A percentile compares a stretch with the other conserved stretches of the same genome.
phyloP scores from a whole-genome alignment of 1,140 invertebrate genomes.

The Thaumatotibia leucotreta region DNA sequence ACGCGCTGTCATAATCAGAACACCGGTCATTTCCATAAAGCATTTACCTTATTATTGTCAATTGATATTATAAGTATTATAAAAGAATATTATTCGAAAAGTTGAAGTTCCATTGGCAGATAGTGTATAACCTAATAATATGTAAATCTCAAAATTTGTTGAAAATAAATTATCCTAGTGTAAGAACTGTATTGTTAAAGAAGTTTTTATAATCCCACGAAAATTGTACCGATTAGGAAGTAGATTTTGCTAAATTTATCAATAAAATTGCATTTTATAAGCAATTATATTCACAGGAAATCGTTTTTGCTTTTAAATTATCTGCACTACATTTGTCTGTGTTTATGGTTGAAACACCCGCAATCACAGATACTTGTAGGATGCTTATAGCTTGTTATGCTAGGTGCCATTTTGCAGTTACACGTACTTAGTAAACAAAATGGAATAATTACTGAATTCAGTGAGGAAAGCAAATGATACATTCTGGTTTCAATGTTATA shows the following conservation, averaged over 20 bases:
- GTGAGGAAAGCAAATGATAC: not conserved
- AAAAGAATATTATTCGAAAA: conserved; percentile 8
- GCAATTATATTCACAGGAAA: not conserved
- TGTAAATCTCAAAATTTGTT: conserved; percentile 19
- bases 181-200: conserved; percentile 17
- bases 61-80: conserved; percentile 27
- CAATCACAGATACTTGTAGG: not conserved
- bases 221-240: conserved; percentile 30
- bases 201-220: conserved; percentile 14
- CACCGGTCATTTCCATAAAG: conserved; percentile 13
- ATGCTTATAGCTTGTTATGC: not conserved
- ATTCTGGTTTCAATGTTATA: too few relatives aligned
- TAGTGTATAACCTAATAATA: conserved; percentile 31
- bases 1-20: not conserved
- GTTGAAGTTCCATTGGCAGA: conserved; percentile 18
- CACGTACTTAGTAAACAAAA: not conserved
- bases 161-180: conserved; percentile 8
- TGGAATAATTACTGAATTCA: not conserved
- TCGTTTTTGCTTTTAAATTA: not conserved
- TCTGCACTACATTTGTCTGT: not conserved
- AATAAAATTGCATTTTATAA: conserved; percentile 39
- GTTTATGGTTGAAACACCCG: not conserved
- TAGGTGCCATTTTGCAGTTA: not conserved
- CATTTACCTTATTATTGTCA: conserved; percentile 25
- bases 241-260: conserved; percentile 59